Conservation (phyloP, 2,113 vertebrate genomes). For the Bubalus kerabau region DNA sequence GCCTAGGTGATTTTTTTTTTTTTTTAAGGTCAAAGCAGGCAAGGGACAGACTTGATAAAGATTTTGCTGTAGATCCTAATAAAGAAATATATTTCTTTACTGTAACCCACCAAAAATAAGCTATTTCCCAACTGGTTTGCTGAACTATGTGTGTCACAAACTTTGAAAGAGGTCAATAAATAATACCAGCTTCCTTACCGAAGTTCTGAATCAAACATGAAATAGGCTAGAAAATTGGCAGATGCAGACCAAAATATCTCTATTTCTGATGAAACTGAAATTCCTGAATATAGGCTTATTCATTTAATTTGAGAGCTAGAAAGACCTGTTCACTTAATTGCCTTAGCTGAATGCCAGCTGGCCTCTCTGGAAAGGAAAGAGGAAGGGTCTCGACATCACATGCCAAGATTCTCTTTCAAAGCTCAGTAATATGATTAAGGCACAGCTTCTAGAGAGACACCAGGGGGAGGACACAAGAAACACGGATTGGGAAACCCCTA, state of each 20-base stretch:
- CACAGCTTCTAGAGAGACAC: background rate
- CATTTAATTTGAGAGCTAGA: background rate
- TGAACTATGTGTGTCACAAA: background rate
- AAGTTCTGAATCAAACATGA: background rate
- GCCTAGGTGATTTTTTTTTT: background rate
- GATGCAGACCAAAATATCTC: background rate
- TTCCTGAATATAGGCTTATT: background rate
- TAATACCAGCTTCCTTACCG: background rate
- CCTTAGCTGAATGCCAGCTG: background rate
- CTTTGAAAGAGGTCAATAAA: background rate
- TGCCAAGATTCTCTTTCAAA: background rate
- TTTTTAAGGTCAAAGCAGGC: background rate
- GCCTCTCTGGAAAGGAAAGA: background rate
- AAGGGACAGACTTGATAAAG: background rate
- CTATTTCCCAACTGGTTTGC: background rate
- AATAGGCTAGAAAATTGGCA: background rate
- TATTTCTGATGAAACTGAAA: background rate
- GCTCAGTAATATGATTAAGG: background rate
- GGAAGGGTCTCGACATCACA: background rate
- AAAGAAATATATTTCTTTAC: background rate
- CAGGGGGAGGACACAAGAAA: background rate
- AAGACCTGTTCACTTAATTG: background rate
- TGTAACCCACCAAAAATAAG: background rate
- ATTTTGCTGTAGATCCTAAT: background rate
- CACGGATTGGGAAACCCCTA: background rate